Evolutionary conservation across 2,888 invertebrate species (phyloP).

Genomic region (Thecophora atra): DNA sequence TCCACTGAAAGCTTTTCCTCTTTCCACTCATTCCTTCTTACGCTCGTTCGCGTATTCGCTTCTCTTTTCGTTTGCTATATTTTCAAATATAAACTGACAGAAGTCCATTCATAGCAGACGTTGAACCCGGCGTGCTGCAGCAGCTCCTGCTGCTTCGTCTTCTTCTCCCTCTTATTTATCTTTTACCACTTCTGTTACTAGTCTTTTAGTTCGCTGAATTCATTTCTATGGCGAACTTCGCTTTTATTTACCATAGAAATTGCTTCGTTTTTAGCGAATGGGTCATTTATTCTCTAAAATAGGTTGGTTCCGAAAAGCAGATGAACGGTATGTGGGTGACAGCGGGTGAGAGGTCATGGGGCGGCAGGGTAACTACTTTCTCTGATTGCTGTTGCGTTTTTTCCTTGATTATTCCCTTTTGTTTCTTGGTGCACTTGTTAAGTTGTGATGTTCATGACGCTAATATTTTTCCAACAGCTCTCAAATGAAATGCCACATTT

Average conservation of each 20-base stretch:
- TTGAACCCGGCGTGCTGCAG: conserved; percentile 23
- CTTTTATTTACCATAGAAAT: conserved; percentile 23
- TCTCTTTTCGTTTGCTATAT: conserved; percentile 31
- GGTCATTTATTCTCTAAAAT: too few species aligned
- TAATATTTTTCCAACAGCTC: not conserved
- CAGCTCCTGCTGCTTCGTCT: not conserved
- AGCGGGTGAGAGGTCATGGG: not conserved
- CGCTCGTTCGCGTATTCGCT: not conserved
- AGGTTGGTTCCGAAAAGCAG: not conserved
- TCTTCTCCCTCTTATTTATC: not conserved
- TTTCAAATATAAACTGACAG: conserved; percentile 35
- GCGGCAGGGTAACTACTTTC: not conserved
- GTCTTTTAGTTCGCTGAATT: too few species aligned
- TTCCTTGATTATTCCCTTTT: not conserved
- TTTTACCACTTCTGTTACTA: not conserved
- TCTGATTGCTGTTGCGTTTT: not conserved
- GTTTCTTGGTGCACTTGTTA: not conserved
- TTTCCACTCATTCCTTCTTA: not conserved
- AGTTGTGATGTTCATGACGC: conserved; percentile 3
- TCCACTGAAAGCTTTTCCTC: not conserved
- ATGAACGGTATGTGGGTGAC: not conserved
- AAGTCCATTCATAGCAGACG: conserved; percentile 34
- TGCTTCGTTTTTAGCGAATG: conserved; percentile 17
- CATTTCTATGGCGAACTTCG: not conserved
- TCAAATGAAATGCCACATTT: not conserved